Evolutionary conservation across 2,113 vertebrate species (phyloP), one percentile per base, ranked within the genome.

Genomic region (Meles meles): DNA sequence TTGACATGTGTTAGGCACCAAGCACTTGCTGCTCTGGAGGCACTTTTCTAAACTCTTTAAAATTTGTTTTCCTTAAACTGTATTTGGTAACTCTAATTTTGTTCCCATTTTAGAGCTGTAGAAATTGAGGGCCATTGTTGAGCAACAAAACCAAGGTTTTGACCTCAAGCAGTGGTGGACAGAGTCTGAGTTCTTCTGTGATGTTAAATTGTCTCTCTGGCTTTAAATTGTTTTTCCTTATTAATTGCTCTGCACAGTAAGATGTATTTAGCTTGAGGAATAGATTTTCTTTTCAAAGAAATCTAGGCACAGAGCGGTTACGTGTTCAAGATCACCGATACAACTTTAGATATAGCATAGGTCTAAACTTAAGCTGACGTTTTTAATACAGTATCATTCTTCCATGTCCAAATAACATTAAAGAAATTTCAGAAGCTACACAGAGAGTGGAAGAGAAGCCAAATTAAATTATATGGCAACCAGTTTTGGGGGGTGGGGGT

Each of bases 201-300:
- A 57, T 20, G 29, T 10, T 23, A 86, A 95, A 69, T 13, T 61
- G 31, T 9, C 20, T 61, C 7, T 71, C 49, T 77, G 18, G n/a
- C 76, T 95, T 76, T 81, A 86, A 84, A 25, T 34, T 72, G 93
- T 82, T 83, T 42, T 89, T 79, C 15, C 52, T 95, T 89, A 55
- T 49, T 49, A 82, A 67, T 17, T 87, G 3, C 5, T 82, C 34
- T 82, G 31, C 44, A 69, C 74, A 76, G 18, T 49, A 87, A 27
- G 44, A 65, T 37, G 55, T 59, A 71, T 44, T 49, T n/a, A n/a
- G n/a, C n/a, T n/a, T n/a, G n/a, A n/a, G n/a, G n/a, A n/a, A n/a
- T n/a, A n/a, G n/a, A n/a, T n/a, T n/a, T n/a, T n/a, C n/a, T n/a
- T 63, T 81, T 81, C 37, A 89, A 89, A 76, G 37, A 91, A 96